Conservation (phyloP, 2,797 vertebrate species). For the Saguinus oedipus region DNA sequence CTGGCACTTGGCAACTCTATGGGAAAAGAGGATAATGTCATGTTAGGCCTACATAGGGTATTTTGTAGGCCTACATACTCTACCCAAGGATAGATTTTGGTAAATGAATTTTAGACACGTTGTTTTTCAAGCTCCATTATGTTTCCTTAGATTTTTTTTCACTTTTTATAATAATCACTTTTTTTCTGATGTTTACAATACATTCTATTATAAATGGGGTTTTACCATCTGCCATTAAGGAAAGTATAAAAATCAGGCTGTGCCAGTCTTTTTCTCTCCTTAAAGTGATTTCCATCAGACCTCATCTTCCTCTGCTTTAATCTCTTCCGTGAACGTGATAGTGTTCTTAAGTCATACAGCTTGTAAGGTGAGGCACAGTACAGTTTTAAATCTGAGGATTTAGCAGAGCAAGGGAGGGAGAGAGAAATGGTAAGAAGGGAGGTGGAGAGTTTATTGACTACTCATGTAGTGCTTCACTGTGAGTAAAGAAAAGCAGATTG, state of each 20-base stretch:
- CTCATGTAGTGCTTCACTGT: background rate
- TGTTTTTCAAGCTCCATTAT: constrained; percentile 40
- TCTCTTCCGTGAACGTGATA: background rate
- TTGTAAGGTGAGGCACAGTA: background rate
- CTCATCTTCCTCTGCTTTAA: constrained; percentile 14
- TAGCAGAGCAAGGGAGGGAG: background rate
- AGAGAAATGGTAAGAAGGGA: background rate
- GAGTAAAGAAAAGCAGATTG: background rate
- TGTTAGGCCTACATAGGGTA: background rate
- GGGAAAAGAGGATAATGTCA: background rate
- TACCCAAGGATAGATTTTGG: background rate
- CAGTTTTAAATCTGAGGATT: background rate
- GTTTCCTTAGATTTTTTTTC: constrained; percentile 48
- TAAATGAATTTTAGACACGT: constrained; percentile 51
- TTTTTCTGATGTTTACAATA: constrained; percentile 42
- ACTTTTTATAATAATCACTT: constrained; percentile 55
- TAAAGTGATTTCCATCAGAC: constrained; percentile 16
- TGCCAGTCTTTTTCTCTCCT: background rate
- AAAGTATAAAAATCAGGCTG: constrained; percentile 29
- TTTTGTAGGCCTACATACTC: background rate
- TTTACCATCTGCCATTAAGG: constrained; percentile 51
- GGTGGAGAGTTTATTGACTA: background rate
- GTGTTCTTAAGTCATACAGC: background rate
- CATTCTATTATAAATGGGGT: constrained; percentile 57
- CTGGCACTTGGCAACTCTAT: background rate